phyloP scores from a whole-genome alignment of 2,888 invertebrate species.

The Cantharis flavilabris region DNA sequence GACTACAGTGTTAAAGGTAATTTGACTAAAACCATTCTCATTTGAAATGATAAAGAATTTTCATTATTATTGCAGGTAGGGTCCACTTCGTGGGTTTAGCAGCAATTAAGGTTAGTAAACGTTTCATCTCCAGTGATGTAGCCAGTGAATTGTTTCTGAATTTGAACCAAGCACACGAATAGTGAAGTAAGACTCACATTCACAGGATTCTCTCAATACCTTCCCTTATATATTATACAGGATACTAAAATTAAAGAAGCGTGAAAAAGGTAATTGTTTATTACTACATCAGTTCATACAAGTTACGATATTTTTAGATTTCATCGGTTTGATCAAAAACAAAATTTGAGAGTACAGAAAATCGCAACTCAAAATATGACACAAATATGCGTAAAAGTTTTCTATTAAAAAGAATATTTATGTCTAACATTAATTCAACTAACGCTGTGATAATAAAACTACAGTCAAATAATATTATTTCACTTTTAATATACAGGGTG shows the following conservation, averaged over 20 bases:
- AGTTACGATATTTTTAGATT: slow-evolving; percentile 1
- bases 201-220: too few relatives aligned
- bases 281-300: slow-evolving; percentile 4
- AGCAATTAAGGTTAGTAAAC: too few relatives aligned
- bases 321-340: not conserved
- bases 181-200: too few relatives aligned
- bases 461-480: not conserved
- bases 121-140: too few relatives aligned
- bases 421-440: not conserved
- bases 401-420: not conserved
- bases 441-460: not conserved
- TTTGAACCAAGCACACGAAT: too few relatives aligned
- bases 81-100: too few relatives aligned
- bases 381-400: not conserved
- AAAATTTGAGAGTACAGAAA: not conserved
- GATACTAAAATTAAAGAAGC: not conserved
- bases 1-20: too few relatives aligned
- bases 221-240: not conserved
- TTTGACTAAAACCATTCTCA: too few relatives aligned
- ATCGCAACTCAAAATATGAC: not conserved
- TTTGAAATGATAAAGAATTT: too few relatives aligned
- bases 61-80: too few relatives aligned
- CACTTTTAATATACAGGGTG: not conserved
- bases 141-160: too few relatives aligned
- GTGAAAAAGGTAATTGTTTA: not conserved